Percentiles rank a stretch among this genome's conserved stretches.
Evolutionary conservation across 2,113 vertebrate species (phyloP).

Genomic region (Pterophyllum scalare): DNA sequence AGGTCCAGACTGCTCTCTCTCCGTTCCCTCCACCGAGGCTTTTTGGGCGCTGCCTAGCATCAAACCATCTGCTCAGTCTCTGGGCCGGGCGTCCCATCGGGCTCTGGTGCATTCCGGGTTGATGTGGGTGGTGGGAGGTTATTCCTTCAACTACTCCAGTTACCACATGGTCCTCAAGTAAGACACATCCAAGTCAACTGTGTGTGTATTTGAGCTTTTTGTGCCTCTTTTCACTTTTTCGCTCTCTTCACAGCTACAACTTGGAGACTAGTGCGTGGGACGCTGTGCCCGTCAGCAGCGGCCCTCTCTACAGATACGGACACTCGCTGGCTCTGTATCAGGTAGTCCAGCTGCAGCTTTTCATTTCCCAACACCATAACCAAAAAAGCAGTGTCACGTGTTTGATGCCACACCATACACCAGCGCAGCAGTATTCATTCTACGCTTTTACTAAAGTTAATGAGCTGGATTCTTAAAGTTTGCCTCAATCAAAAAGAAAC

Average conservation of each 20-base stretch:
- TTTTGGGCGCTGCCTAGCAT: slow-evolving; percentile 93
- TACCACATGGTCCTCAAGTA: slow-evolving; percentile 96
- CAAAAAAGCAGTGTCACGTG: rapidly evolving
- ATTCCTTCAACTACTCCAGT: slow-evolving; percentile 94
- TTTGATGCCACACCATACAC: rapidly evolving
- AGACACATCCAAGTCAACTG: slow-evolving; percentile 34
- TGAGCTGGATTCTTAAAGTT: background rate
- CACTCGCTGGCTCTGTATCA: slow-evolving; percentile 91
- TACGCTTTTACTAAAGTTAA: no score
- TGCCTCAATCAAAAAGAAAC: background rate
- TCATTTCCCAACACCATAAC: background rate
- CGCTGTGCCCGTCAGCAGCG: slow-evolving; percentile 84
- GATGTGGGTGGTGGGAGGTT: slow-evolving; percentile 97
- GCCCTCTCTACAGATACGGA: slow-evolving; percentile 91
- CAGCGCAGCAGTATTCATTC: background rate
- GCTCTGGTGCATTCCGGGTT: slow-evolving; percentile 89
- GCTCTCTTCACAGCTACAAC: slow-evolving; percentile 85
- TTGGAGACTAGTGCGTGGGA: slow-evolving; percentile 93
- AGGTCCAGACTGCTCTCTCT: slow-evolving; percentile 96
- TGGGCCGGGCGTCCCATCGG: slow-evolving; percentile 92
- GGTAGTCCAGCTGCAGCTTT: slow-evolving; percentile 72
- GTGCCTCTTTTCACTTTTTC: rapidly evolving
- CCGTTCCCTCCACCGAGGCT: slow-evolving; percentile 91
- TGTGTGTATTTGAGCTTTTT: background rate
- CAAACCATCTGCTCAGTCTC: slow-evolving; percentile 91